These are phyloP conservation scores for Yponomeuta malinellus DNA, from an alignment of 2,888 invertebrate species.

Conservation along the genomic window DNA sequence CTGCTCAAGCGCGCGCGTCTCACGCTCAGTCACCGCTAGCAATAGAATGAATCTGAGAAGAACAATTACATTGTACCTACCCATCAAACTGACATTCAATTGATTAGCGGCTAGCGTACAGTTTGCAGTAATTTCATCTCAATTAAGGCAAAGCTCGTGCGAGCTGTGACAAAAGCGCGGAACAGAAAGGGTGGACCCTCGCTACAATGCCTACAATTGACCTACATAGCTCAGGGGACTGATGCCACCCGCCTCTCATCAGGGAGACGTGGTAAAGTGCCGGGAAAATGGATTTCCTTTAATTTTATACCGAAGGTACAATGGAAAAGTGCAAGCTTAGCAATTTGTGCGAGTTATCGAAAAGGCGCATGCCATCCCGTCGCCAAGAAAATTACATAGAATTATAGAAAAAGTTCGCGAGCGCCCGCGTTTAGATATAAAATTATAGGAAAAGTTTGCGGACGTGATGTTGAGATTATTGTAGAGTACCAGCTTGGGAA, in stretches of 20 bases:
- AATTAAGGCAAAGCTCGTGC: neutral
- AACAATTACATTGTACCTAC: conserved; percentile 18
- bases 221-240: conserved; percentile 40
- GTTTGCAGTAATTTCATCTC: conserved; percentile 5
- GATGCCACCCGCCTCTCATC: conserved; percentile 29
- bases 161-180: conserved; percentile 10
- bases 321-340: conserved; percentile 40
- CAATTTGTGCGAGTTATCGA: conserved; percentile 49
- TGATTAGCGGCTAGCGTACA: neutral
- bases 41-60: conserved; percentile 4
- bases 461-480: conserved; percentile 17
- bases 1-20: conserved; percentile 51
- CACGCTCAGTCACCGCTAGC: conserved; percentile 23
- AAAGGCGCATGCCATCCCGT: conserved; percentile 22
- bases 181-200: conserved; percentile 7
- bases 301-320: conserved; percentile 42
- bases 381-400: conserved; percentile 35
- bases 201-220: conserved; percentile 27
- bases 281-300: conserved; percentile 51
- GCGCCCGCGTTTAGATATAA: conserved; percentile 28
- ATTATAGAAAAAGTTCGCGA: conserved; percentile 38
- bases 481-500: conserved; percentile 11
- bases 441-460: conserved; percentile 33
- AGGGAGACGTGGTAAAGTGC: conserved; percentile 31
- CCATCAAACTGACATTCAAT: neutral